Evolutionary conservation across 2,888 invertebrate species (phyloP).

Genomic region (Acanthosoma haemorrhoidale): DNA sequence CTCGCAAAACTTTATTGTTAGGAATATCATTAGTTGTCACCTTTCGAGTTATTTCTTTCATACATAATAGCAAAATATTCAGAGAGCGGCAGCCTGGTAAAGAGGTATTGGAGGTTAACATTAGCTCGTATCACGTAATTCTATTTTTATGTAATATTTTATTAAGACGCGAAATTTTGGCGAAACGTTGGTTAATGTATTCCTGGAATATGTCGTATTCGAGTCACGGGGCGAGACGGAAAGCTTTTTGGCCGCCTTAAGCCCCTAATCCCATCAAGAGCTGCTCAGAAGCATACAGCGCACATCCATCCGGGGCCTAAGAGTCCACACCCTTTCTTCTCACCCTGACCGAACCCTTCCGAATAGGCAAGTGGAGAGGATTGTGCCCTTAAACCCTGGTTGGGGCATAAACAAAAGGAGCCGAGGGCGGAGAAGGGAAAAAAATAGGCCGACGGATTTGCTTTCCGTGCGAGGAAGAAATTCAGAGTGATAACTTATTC

Average conservation of each 20-base stretch:
- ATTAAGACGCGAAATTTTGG: too few species aligned
- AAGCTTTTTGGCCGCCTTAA: neutral
- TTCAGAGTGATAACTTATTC: slow-evolving; percentile 9
- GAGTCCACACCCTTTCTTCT: neutral
- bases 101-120: too few species aligned
- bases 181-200: too few species aligned
- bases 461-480: slow-evolving; percentile 18
- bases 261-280: neutral
- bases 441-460: neutral
- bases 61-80: too few species aligned
- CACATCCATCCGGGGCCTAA: neutral
- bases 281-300: neutral
- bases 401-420: neutral
- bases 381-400: neutral
- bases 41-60: too few species aligned
- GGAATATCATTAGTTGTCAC: too few species aligned
- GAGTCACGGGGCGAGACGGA: too few species aligned
- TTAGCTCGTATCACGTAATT: too few species aligned
- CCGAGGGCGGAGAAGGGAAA: neutral
- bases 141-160: too few species aligned
- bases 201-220: too few species aligned
- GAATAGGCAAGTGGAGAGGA: neutral
- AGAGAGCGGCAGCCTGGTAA: too few species aligned
- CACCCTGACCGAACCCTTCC: neutral
- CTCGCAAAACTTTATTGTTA: too few species aligned